Percentiles rank a stretch among this genome's conserved stretches.
phyloP scores from a whole-genome alignment of 2,888 invertebrate species.

The Spisula solida region DNA sequence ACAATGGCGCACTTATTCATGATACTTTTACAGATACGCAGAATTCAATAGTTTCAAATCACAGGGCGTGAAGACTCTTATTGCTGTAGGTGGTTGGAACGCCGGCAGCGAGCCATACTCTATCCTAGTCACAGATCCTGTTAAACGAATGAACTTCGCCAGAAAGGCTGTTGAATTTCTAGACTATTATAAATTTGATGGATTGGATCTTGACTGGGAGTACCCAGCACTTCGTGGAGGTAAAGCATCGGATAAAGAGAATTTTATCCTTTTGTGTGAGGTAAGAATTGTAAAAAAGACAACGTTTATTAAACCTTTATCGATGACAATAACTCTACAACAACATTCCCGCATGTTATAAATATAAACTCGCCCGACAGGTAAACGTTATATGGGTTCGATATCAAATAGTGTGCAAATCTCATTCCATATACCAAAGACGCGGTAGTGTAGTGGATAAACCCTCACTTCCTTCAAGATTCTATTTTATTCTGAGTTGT shows the following conservation, averaged over 20 bases:
- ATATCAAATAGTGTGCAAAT: no score
- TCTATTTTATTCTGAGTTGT: no score
- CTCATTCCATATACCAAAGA: no score
- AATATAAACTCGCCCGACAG: no score
- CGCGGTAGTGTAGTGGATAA: no score
- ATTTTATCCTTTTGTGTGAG: constrained; percentile 76
- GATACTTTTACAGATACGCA: not conserved
- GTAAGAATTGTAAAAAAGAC: no score
- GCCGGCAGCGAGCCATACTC: constrained; percentile 79
- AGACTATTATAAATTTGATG: constrained; percentile 79
- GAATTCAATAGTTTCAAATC: constrained; percentile 69
- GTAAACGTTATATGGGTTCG: no score
- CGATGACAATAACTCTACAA: no score
- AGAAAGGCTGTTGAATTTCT: constrained; percentile 76
- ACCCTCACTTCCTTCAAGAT: no score
- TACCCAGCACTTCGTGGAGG: constrained; percentile 84
- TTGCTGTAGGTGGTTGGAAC: constrained; percentile 85
- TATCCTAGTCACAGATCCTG: constrained; percentile 74
- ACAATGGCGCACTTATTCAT: no score
- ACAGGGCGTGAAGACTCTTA: constrained; percentile 79
- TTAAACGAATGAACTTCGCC: constrained; percentile 74
- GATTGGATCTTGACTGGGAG: constrained; percentile 85
- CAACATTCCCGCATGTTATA: no score
- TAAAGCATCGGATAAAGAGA: constrained; percentile 76
- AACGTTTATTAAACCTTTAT: no score